Percentiles rank a stretch among this genome's conserved stretches.
phyloP scores from a whole-genome alignment of 37 sponge, comb jelly and placozoan genomes.

The Axinella damicornis region DNA sequence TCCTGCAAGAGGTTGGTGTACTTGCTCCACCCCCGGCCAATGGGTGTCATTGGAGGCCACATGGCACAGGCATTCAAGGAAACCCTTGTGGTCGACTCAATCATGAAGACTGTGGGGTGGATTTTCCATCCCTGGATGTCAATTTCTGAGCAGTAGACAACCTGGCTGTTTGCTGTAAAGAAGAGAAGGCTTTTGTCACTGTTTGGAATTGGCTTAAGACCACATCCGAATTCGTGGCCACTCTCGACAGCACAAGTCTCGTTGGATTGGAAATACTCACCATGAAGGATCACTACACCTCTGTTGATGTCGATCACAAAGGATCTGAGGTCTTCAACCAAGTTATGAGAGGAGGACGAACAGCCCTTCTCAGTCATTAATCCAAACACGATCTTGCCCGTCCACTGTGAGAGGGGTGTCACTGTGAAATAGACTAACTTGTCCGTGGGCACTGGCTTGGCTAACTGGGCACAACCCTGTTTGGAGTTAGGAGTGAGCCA shows the following conservation, averaged over 20 bases:
- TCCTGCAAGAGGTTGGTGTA: conserved; percentile 19
- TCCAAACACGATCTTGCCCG: conserved; percentile 47
- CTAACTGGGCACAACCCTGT: conserved; percentile 32
- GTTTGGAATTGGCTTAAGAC: conserved; percentile 15
- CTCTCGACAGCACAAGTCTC: conserved; percentile 12
- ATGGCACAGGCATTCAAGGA: conserved; percentile 49
- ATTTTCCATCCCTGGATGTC: conserved; percentile 6
- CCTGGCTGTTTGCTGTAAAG: conserved; percentile 48
- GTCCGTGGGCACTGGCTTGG: background rate
- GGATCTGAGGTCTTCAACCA: conserved; percentile 4
- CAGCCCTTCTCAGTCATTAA: conserved; percentile 14
- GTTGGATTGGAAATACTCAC: conserved; percentile 19
- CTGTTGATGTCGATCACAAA: conserved; percentile 15
- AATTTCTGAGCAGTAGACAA: conserved; percentile 30
- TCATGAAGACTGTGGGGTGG: conserved; percentile 35
- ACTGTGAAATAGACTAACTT: conserved; percentile 28
- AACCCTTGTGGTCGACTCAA: conserved; percentile 27
- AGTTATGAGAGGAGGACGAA: too few relatives aligned
- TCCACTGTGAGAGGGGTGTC: background rate
- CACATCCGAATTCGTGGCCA: conserved; percentile 46
- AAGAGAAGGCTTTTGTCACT: conserved; percentile 39
- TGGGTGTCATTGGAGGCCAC: conserved; percentile 63
- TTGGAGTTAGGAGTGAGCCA: conserved; percentile 5
- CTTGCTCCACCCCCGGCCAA: conserved; percentile 73
- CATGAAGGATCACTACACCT: conserved; percentile 16